Evolutionary conservation across 23 tunicate species (phyloP), one percentile per base, ranked within the genome.

Genomic region (Botrylloides violaceus): DNA sequence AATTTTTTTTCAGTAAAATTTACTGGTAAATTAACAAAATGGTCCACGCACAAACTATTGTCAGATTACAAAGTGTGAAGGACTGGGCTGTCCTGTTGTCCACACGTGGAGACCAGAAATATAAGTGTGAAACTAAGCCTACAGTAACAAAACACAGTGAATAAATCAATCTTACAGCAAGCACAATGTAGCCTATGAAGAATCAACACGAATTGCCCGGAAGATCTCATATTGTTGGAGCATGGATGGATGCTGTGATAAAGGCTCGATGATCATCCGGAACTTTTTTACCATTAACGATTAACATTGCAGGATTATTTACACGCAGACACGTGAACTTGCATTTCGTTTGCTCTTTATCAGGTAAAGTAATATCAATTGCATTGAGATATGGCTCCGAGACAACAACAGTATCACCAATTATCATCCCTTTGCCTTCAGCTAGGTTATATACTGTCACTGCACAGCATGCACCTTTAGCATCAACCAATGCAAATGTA

Each of bases 401-500:
- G 24, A 90, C 70, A 12, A 90, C 97, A 12, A 90, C 97, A 6
- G 97, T 33, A 66, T 90, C 97, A 2, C 97, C 97, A 53, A 90
- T 90, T 26, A 90, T 90, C 81, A 90, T 73, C 6, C 97, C 97
- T 36, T 73, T 66, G 3, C 90, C 85, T 84, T 82, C 70, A 3
- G 84, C 84, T 0, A 88, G 79, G 47, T 88, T 88, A 66, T 82
- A 88, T 7, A 88, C 65, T 24, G 88, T 82, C 33, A 82, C 88
- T 3, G 96, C 87, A 78, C 73, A 88, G 37, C 84, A 82, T 22
- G 59, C 62, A 25, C 79, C 88, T 18, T 85, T 49, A 12, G 58
- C 5, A 73, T 88, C 96, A 1, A 88, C 64, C 39, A 79, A 48
- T 29, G 81, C 84, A 33, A 88, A 65, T 15, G 96, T 88, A 65